These are phyloP conservation scores for Protobothrops flavoviridis DNA, from an alignment of 2,113 vertebrate species.

Conservation along the genomic window DNA sequence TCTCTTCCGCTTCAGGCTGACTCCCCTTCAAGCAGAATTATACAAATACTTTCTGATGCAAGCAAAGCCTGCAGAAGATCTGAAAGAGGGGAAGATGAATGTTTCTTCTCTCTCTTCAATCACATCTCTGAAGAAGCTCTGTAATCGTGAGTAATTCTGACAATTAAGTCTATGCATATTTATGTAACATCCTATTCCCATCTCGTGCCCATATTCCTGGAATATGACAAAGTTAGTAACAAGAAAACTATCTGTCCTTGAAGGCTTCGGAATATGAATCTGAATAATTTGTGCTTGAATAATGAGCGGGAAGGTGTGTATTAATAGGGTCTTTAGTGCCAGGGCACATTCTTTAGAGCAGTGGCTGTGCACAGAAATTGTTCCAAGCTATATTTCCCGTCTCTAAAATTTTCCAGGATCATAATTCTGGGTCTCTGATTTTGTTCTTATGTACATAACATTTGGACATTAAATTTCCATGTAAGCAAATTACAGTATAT, in stretches of 20 bases:
- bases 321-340: not conserved
- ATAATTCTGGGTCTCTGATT: not conserved
- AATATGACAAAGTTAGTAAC: not conserved
- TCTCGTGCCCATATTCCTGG: not conserved
- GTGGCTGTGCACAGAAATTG: not conserved
- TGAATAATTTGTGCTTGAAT: not conserved
- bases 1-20: constrained; percentile 75
- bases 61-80: constrained; percentile 84
- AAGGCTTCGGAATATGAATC: not conserved
- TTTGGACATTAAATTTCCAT: not conserved
- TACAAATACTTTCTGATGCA: constrained; percentile 90
- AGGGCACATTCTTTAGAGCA: not conserved
- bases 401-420: not conserved
- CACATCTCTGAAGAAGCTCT: constrained; percentile 95
- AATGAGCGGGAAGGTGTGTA: not conserved
- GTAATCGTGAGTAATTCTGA: constrained; percentile 86
- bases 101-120: constrained; percentile 97
- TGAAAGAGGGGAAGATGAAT: constrained; percentile 82
- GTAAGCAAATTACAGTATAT: not conserved
- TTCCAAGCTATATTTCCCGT: not conserved
- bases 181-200: not conserved
- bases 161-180: not conserved
- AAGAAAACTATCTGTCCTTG: not conserved
- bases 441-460: not conserved
- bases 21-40: constrained; percentile 85